Percentiles rank a stretch among this genome's conserved stretches.
Evolutionary conservation across 2,888 invertebrate species (phyloP).

Genomic region (Catocala fraxini): DNA sequence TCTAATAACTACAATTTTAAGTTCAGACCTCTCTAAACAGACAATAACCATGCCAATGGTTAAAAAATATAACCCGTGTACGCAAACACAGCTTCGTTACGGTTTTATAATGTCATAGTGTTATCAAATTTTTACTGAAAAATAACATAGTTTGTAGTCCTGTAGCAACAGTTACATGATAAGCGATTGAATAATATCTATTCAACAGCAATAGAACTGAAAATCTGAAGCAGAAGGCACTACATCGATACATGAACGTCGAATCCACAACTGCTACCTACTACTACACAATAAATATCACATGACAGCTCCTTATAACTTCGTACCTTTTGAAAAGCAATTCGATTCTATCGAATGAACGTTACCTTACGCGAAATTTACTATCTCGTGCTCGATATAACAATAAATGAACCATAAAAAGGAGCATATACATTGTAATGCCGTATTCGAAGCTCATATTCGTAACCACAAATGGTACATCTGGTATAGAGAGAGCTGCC

Average conservation of each 20-base stretch:
- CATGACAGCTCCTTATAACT: neutral
- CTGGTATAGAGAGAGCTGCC: constrained; percentile 26
- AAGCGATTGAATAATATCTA: too few species aligned
- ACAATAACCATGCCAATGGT: too few species aligned
- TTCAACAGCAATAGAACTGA: too few species aligned
- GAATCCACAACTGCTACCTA: neutral
- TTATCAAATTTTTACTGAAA: too few species aligned
- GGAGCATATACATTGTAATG: constrained; percentile 40
- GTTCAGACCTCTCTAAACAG: too few species aligned
- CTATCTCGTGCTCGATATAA: constrained; percentile 29
- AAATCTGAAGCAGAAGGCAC: neutral
- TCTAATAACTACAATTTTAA: too few species aligned
- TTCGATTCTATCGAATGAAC: constrained; percentile 6
- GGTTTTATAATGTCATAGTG: too few species aligned
- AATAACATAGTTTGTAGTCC: too few species aligned
- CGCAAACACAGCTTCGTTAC: too few species aligned
- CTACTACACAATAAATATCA: constrained; percentile 5
- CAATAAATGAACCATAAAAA: constrained; percentile 47
- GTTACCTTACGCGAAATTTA: constrained; percentile 14
- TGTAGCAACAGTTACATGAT: too few species aligned
- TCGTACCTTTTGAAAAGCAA: constrained; percentile 6
- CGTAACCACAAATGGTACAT: constrained; percentile 39
- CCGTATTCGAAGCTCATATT: constrained; percentile 46
- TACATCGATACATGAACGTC: neutral
- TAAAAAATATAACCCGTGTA: too few species aligned